Conservation (phyloP, 2,888 invertebrate genomes). For the Tenthredo amoena region DNA sequence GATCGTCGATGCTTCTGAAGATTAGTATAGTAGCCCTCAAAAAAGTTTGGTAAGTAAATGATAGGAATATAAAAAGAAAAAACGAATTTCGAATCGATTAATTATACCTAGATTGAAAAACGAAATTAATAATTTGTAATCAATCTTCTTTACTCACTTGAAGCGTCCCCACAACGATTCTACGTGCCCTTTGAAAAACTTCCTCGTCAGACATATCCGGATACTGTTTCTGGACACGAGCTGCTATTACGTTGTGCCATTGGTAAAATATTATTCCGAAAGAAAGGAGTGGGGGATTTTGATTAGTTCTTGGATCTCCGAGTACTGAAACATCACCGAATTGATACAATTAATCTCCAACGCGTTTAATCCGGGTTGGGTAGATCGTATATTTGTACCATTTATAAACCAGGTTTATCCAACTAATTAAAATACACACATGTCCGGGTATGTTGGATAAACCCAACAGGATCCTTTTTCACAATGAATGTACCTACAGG, state of each 20-base stretch:
- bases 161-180: slow-evolving; percentile 94
- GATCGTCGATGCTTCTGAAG: no score
- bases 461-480: slow-evolving; percentile 34
- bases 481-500: background rate
- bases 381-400: background rate
- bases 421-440: background rate
- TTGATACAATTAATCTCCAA: background rate
- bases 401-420: background rate
- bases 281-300: slow-evolving; percentile 96
- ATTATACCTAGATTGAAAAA: background rate
- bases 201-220: slow-evolving; percentile 96
- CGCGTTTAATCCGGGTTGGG: background rate
- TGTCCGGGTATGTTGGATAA: background rate
- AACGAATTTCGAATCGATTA: slow-evolving; percentile 46
- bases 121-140: background rate
- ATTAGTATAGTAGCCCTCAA: no score
- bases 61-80: slow-evolving; percentile 46
- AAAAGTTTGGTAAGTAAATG: no score
- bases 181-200: slow-evolving; percentile 93
- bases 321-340: slow-evolving; percentile 83
- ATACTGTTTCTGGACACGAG: slow-evolving; percentile 87
- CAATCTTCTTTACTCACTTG: slow-evolving; percentile 82
- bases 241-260: slow-evolving; percentile 97
- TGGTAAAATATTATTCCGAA: slow-evolving; percentile 96
- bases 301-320: slow-evolving; percentile 97